Evolutionary conservation across 2,888 invertebrate genomes (phyloP), one percentile per base, ranked within the genome.

Genomic region (Pandemis corylana): DNA sequence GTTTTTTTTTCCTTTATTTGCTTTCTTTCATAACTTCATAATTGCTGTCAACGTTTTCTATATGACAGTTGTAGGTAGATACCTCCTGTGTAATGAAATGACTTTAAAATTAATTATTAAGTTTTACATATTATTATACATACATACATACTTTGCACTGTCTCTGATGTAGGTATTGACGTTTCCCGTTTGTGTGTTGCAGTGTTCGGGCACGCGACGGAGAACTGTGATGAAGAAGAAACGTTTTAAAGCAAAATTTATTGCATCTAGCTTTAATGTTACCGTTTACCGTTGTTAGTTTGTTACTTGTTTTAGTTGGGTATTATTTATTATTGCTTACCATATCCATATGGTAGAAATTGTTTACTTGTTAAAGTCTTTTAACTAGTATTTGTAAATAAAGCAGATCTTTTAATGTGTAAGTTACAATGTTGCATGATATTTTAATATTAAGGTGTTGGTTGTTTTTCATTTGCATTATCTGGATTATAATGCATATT

Each of bases 131-230:
- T n/a, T n/a, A n/a, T n/a, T n/a, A n/a, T n/a, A n/a, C 20, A 20
- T 20, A 20, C 20, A 20, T 20, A 20, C 20, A 20, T 0, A 20
- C 20, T 20, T 20, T 20, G 20, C 20, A 20, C 1, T 20, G 20
- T 20, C 20, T 20, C 28, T 36, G 49, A 12, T 49, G 10, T 4
- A 36, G 28, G 4, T 56, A 28, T 10, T 59, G 28, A 59, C 5
- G 12, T 10, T 59, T 28, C 28, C 12, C 59, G 20, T 76, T 72
- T 79, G 84, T 87, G 88, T 86, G 84, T 93, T 96, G 91, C 95
- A 98, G 98, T 96, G 80, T 99, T 99, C 93, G 98, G 98, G 68
- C 99, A 99, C 87, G 95, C 96, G 82, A 97, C 98, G 42, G 96
- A 96, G 85, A 96, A 98, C 88, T 99, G 98, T 94, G 96, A 97